phyloP scores from a whole-genome alignment of 2,888 invertebrate species.

The Ormyrus pomaceus region DNA sequence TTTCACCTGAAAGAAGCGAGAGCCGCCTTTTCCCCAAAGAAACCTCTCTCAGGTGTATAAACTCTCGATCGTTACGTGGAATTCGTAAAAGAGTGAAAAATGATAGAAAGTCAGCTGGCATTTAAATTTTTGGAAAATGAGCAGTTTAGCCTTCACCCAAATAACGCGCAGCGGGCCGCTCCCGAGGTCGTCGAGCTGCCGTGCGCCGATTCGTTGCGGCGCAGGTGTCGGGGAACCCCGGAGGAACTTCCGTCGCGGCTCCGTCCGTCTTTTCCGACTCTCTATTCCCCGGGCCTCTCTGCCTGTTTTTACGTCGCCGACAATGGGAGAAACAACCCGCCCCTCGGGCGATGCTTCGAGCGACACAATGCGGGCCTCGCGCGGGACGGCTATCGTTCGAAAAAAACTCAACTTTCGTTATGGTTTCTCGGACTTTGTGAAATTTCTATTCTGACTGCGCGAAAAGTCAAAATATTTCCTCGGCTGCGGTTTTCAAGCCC shows the following conservation, averaged over 20 bases:
- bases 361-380: slow-evolving; percentile 71
- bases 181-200: slow-evolving; percentile 10
- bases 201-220: not conserved
- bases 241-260: slow-evolving; percentile 30
- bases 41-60: too few species aligned
- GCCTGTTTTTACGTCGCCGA: slow-evolving; percentile 11
- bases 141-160: slow-evolving; percentile 46
- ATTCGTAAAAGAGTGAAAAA: slow-evolving; percentile 48
- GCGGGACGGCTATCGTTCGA: slow-evolving; percentile 9
- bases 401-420: slow-evolving; percentile 33
- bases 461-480: slow-evolving; percentile 49
- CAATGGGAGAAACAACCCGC: slow-evolving; percentile 63
- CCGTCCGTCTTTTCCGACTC: not conserved
- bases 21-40: too few species aligned
- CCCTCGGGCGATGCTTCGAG: slow-evolving; percentile 65
- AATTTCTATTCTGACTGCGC: not conserved
- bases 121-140: slow-evolving; percentile 42
- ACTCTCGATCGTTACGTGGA: too few species aligned
- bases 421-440: slow-evolving; percentile 30
- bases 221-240: slow-evolving; percentile 30
- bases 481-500: not conserved
- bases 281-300: too few species aligned
- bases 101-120: slow-evolving; percentile 35
- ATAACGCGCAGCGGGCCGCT: slow-evolving; percentile 47
- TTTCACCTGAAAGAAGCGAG: too few species aligned